Evolutionary conservation across 2,888 invertebrate species (phyloP).

Genomic region (Autographa pulchrina): DNA sequence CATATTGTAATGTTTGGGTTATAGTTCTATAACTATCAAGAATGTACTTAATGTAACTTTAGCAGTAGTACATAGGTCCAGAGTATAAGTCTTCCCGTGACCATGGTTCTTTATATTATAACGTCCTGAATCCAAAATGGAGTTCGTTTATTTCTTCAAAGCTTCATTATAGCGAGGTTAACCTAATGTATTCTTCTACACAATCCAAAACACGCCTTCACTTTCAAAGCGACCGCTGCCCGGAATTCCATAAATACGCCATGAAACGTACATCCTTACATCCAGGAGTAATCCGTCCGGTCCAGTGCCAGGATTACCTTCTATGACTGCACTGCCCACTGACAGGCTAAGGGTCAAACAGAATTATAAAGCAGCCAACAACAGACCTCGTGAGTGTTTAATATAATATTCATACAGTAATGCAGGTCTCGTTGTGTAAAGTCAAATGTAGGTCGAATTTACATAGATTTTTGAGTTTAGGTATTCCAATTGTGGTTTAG

Average conservation of each 20-base stretch:
- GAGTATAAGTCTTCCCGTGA: no score
- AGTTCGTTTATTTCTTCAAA: no score
- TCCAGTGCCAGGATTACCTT: conserved; percentile 43
- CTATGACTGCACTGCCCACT: conserved; percentile 51
- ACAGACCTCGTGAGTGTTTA: conserved; percentile 63
- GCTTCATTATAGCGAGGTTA: no score
- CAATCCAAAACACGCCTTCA: conserved; percentile 12
- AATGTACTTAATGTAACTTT: neutral
- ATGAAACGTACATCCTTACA: conserved; percentile 34
- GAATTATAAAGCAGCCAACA: conserved; percentile 75
- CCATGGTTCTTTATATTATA: no score
- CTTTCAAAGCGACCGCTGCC: conserved; percentile 37
- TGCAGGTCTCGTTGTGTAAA: conserved; percentile 59
- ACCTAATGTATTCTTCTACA: no score
- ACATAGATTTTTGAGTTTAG: conserved; percentile 54
- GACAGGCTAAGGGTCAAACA: conserved; percentile 67
- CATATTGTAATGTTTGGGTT: conserved; percentile 5
- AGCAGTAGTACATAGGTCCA: no score
- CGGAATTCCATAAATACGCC: conserved; percentile 35
- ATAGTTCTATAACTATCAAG: neutral
- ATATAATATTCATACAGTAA: conserved; percentile 70
- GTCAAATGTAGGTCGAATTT: conserved; percentile 71
- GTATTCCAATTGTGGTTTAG: conserved; percentile 21
- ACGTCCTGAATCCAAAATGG: no score
- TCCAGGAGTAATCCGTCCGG: conserved; percentile 46